A percentile compares a stretch with the other conserved stretches of the same genome.
phyloP scores from a whole-genome alignment of 2,113 vertebrate species.

The Ochotona curzoniae region DNA sequence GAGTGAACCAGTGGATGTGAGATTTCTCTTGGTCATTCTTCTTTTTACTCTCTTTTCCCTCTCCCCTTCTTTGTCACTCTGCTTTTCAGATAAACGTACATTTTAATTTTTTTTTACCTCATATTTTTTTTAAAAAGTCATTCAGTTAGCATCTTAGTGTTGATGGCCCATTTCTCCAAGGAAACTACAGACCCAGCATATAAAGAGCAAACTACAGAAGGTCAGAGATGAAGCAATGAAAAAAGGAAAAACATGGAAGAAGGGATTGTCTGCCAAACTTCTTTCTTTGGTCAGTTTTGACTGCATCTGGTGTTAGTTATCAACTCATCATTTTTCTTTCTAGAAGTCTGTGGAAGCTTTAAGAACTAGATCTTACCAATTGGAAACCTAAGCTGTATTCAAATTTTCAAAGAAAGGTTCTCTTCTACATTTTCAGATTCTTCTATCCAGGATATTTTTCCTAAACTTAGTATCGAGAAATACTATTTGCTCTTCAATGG shows the following conservation, averaged over 20 bases:
- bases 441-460: neutral
- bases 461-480: neutral
- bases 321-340: neutral
- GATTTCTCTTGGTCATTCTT: too few species aligned
- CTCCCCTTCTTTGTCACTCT: too few species aligned
- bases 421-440: neutral
- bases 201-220: neutral
- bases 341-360: constrained; percentile 27
- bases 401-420: neutral
- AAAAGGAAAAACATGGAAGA: neutral
- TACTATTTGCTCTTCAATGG: neutral
- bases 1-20: too few species aligned
- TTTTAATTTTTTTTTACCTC: too few species aligned
- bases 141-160: neutral
- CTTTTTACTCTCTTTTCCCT: too few species aligned
- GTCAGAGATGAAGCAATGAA: neutral
- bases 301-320: neutral
- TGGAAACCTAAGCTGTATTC: neutral
- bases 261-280: neutral
- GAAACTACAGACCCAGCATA: neutral
- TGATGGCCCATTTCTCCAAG: neutral
- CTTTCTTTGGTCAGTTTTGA: neutral
- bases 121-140: too few species aligned
- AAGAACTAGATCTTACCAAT: neutral
- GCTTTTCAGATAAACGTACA: too few species aligned